phyloP scores from a whole-genome alignment of 2,797 vertebrate genomes.

The Microctenopoma lineatum region DNA sequence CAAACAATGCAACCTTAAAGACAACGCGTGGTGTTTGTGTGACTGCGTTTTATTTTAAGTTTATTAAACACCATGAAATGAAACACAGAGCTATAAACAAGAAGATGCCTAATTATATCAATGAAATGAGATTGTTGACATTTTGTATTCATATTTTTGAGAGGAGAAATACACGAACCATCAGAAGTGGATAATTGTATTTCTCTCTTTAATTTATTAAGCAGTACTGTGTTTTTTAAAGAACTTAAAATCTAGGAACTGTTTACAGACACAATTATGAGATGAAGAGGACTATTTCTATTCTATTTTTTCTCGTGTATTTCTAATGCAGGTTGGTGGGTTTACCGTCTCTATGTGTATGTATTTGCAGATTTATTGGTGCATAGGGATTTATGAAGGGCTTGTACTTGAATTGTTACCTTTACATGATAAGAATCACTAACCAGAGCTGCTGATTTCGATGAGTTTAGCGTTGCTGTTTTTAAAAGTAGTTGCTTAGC shows the following conservation, averaged over 20 bases:
- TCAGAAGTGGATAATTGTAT: constrained; percentile 68
- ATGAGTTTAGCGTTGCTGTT: constrained; percentile 10
- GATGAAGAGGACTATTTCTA: constrained; percentile 30
- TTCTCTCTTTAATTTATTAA: constrained; percentile 82
- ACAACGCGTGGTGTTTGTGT: constrained; percentile 58
- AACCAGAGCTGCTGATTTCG: constrained; percentile 37
- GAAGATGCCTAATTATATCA: constrained; percentile 48
- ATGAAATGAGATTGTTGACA: constrained; percentile 50
- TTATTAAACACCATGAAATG: constrained; percentile 71
- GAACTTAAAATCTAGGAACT: constrained; percentile 46
- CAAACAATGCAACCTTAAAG: constrained; percentile 64
- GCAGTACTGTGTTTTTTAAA: constrained; percentile 58
- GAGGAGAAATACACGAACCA: constrained; percentile 39
- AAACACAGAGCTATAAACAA: constrained; percentile 44
- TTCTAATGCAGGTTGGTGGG: constrained; percentile 60
- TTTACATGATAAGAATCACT: constrained; percentile 23
- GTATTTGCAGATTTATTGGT: constrained; percentile 41
- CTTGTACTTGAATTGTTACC: constrained; percentile 43
- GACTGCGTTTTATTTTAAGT: constrained; percentile 65
- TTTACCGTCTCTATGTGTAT: constrained; percentile 48
- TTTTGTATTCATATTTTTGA: constrained; percentile 65
- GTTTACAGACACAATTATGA: constrained; percentile 68
- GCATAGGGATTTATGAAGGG: constrained; percentile 45
- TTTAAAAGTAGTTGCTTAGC: background rate
- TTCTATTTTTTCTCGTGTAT: constrained; percentile 65